These are phyloP conservation scores for Ctenosaura bakeri DNA, from an alignment of 2,797 vertebrate genomes.

Conservation along the genomic window DNA sequence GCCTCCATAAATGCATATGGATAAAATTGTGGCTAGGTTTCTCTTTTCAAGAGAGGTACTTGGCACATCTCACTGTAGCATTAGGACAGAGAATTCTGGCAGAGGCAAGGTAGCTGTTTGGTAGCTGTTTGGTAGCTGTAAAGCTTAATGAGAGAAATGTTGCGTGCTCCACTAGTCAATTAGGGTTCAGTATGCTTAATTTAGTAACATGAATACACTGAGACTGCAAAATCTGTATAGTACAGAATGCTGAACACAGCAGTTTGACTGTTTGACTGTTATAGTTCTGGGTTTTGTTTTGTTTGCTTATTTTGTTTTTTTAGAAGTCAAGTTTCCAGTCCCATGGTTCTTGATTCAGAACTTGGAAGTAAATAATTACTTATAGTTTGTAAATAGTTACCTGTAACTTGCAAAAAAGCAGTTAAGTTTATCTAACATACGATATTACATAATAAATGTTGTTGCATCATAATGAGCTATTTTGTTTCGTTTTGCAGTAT, in stretches of 20 bases:
- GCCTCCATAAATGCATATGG: not conserved
- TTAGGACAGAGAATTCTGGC: not conserved
- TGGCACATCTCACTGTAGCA: not conserved
- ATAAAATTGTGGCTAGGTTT: not conserved
- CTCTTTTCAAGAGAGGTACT: not conserved
- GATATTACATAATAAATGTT: too few species aligned
- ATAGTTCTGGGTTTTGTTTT: not conserved
- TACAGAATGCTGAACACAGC: not conserved
- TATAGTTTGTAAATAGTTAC: not conserved
- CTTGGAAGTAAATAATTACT: not conserved
- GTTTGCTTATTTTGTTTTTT: not conserved
- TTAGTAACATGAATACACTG: not conserved
- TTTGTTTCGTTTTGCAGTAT: not conserved
- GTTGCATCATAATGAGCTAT: too few species aligned
- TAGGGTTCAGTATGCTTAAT: constrained; percentile 14
- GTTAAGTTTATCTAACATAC: too few species aligned
- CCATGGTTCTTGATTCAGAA: not conserved
- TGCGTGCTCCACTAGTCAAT: not conserved
- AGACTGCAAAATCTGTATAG: not conserved
- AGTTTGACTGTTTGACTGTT: not conserved
- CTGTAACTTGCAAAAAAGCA: not conserved
- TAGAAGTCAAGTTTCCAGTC: not conserved
- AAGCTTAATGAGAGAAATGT: not conserved
- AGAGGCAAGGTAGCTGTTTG: not conserved
- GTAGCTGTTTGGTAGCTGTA: not conserved